Base-by-base conservation (phyloP, 2,888 invertebrate species). In the Parnassius apollo region DNA sequence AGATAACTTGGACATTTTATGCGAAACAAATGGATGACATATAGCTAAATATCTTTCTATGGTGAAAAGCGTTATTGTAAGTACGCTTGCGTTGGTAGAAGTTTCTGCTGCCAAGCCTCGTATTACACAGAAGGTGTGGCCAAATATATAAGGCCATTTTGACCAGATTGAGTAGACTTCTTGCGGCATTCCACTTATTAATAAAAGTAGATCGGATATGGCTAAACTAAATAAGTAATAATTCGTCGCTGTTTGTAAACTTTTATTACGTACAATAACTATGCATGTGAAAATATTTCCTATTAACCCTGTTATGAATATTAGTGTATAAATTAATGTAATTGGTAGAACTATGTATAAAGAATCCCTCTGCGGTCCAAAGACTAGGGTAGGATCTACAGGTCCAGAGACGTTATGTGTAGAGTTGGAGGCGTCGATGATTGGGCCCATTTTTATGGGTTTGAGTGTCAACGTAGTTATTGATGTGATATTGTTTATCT, bases 1-100 rank as follows among this genome's bases (percentile, higher is more conserved):
- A 13, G 96, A 95, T 50, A 98, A 87, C 75, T 97, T 97, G 4
- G 97, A 97, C 94, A 97, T 96, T 66, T 96, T 96, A 78, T 98
- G 97, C 4, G 93, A 93, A 46, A 93, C 80, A 71, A 94, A 94
- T 1, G 94, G 94, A 71, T 94, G 93, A 69, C 94, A 94, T 66
- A 94, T 94, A 10, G 94, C 94, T 65, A 94, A 82, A 70, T 94
- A 94, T 64, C 94, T 92, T 80, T 97, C 97, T 49, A 96, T 93
- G 0, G 97, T 97, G 82, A 97, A 98, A 13, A 96, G 94, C 0
- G 96, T 96, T 68, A 97, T 97, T 1, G 95, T 96, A 54, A 95
- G 80, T 1, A 96, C 95, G 4, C 95, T 95, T 0, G 96, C 96
- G 77, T 96, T 96, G 0, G 95, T 95, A 0, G 95, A 95, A 0